Evolutionary conservation across 1,140 invertebrate genomes (phyloP).

Genomic region (Philotrypesis tridentata): DNA sequence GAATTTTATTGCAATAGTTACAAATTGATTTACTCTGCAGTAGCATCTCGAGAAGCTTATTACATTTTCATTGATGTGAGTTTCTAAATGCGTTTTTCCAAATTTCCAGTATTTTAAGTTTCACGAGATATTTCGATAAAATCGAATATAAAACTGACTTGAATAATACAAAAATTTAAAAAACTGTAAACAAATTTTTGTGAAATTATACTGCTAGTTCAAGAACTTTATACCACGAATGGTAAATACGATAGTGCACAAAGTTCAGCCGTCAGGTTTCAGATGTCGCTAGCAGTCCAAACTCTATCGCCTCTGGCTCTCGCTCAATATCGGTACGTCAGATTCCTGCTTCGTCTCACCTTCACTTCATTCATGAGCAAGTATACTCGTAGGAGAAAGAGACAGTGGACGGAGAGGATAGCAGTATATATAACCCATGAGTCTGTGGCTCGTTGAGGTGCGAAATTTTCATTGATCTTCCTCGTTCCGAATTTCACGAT

Average conservation of each 20-base stretch:
- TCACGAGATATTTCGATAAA: too few relatives aligned
- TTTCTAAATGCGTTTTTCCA: too few relatives aligned
- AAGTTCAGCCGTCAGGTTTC: neutral
- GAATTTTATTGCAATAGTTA: too few relatives aligned
- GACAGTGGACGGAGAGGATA: too few relatives aligned
- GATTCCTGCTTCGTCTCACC: slow-evolving; percentile 25
- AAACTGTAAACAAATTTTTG: too few relatives aligned
- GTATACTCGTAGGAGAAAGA: too few relatives aligned
- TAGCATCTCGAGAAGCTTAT: neutral
- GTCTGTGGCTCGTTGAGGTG: neutral
- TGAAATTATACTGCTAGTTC: too few relatives aligned
- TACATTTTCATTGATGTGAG: too few relatives aligned
- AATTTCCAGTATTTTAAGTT: too few relatives aligned
- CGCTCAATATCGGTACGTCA: slow-evolving; percentile 49
- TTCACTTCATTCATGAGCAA: slow-evolving; percentile 29
- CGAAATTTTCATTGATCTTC: slow-evolving; percentile 51
- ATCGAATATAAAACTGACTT: too few relatives aligned
- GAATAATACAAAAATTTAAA: too few relatives aligned
- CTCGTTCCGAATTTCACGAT: slow-evolving; percentile 54
- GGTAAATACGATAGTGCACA: slow-evolving; percentile 30
- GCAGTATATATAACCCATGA: slow-evolving; percentile 18
- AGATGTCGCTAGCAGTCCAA: slow-evolving; percentile 49
- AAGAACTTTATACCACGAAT: slow-evolving; percentile 8
- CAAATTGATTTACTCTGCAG: too few relatives aligned
- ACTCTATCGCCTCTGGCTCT: neutral